Evolutionary conservation across 1,140 invertebrate genomes (phyloP).

Genomic region (Pogonus chalceus): DNA sequence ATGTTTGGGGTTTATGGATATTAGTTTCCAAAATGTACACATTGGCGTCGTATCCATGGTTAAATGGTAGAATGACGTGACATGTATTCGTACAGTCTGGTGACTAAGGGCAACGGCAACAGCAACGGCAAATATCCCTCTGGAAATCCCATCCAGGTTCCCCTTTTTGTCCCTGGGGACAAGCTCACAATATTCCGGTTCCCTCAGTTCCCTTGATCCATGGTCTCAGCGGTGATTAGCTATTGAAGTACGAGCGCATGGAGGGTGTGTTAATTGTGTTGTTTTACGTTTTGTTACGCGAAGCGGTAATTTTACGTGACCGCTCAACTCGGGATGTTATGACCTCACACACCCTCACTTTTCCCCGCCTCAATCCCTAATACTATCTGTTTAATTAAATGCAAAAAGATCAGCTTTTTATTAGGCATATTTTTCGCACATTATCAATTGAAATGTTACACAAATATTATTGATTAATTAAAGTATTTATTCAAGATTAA

Average conservation of each 20-base stretch:
- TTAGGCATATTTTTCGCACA: no score
- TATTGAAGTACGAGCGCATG: neutral
- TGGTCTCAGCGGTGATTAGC: neutral
- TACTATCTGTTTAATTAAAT: no score
- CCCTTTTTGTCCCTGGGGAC: neutral
- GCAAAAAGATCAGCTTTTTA: no score
- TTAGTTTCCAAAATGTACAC: no score
- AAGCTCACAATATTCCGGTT: neutral
- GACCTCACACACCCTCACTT: no score
- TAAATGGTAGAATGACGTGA: neutral
- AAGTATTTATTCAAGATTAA: no score
- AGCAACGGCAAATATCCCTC: neutral
- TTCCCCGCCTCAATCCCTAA: no score
- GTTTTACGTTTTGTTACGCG: neutral
- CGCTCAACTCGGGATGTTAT: no score
- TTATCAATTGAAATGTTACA: no score
- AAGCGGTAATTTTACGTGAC: neutral
- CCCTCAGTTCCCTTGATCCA: neutral
- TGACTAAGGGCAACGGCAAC: neutral
- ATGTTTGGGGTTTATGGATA: no score
- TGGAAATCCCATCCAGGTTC: no score
- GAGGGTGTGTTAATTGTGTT: slow-evolving; percentile 1
- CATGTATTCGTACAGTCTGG: neutral
- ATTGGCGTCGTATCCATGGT: neutral
- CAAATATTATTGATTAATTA: no score